Conservation (phyloP, 2,888 invertebrate genomes). For the Trisateles emortualis region DNA sequence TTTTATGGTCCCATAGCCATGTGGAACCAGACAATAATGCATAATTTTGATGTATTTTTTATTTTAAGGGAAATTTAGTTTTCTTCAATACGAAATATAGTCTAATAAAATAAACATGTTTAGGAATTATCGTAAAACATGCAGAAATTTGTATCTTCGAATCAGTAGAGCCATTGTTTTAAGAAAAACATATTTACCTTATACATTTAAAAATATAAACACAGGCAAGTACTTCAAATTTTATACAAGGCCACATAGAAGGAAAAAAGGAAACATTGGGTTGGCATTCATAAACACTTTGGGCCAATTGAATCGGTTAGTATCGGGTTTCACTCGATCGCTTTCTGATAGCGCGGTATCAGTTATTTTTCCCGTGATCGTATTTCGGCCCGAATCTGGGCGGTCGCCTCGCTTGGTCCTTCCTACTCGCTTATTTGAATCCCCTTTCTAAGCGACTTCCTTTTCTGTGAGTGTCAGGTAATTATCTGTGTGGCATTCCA, state of each 20-base stretch:
- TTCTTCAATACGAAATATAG: too few species aligned
- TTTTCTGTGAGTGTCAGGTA: conserved; percentile 87
- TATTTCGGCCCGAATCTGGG: conserved; percentile 57
- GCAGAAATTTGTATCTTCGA: too few species aligned
- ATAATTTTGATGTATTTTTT: too few species aligned
- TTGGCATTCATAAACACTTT: conserved; percentile 55
- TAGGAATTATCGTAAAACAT: too few species aligned
- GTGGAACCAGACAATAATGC: too few species aligned
- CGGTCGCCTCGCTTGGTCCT: conserved; percentile 72
- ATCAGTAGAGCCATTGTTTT: too few species aligned
- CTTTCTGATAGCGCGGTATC: conserved; percentile 68
- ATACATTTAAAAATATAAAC: neutral
- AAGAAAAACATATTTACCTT: too few species aligned
- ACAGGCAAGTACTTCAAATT: neutral
- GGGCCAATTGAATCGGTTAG: conserved; percentile 69
- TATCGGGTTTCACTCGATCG: conserved; percentile 72
- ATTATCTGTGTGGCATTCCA: conserved; percentile 87
- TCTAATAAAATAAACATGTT: too few species aligned
- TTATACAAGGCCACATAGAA: neutral
- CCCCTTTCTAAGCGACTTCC: conserved; percentile 82
- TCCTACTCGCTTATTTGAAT: conserved; percentile 84
- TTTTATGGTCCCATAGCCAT: too few species aligned
- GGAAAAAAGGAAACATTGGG: neutral
- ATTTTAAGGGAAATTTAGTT: too few species aligned
- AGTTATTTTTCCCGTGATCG: conserved; percentile 74